These are phyloP conservation scores for Drosophila vallismaia DNA, from an alignment of 2,888 invertebrate genomes.

Conservation along the genomic window DNA sequence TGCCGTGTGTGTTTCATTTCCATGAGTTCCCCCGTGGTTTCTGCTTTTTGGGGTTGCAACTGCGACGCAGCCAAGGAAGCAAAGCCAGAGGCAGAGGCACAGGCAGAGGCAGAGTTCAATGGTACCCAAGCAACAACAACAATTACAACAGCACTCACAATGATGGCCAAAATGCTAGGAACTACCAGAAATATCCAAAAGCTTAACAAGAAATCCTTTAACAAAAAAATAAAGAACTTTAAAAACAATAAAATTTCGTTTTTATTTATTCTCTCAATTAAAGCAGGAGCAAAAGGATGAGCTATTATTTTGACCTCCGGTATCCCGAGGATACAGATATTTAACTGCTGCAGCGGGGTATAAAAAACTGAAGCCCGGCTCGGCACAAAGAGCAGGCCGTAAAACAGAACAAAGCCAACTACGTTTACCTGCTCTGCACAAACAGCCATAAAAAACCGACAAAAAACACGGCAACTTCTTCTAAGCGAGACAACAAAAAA, in stretches of 20 bases:
- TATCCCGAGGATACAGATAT: constrained; percentile 21
- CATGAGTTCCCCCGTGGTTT: constrained; percentile 51
- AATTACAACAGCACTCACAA: constrained; percentile 59
- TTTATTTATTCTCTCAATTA: too few species aligned
- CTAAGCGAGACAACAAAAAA: constrained; percentile 30
- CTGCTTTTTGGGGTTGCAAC: constrained; percentile 61
- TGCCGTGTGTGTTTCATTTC: constrained; percentile 56
- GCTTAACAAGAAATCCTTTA: not conserved
- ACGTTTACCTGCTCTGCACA: constrained; percentile 48
- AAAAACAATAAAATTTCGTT: too few species aligned
- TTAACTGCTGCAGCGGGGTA: constrained; percentile 14
- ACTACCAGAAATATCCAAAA: not conserved
- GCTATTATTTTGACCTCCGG: constrained; percentile 2
- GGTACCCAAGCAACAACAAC: constrained; percentile 60
- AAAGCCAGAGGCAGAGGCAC: not conserved
- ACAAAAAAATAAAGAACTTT: too few species aligned
- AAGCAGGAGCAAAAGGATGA: too few species aligned
- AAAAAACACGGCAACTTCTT: constrained; percentile 20
- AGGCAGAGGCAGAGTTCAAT: constrained; percentile 65
- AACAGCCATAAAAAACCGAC: not conserved
- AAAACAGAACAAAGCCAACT: constrained; percentile 64
- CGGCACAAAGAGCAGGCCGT: constrained; percentile 56
- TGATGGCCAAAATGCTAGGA: constrained; percentile 9
- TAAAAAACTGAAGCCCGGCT: constrained; percentile 53
- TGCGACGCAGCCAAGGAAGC: constrained; percentile 20